Evolutionary conservation across 2,113 vertebrate species (phyloP), one percentile per base, ranked within the genome.

Genomic region (Polyodon spathula): DNA sequence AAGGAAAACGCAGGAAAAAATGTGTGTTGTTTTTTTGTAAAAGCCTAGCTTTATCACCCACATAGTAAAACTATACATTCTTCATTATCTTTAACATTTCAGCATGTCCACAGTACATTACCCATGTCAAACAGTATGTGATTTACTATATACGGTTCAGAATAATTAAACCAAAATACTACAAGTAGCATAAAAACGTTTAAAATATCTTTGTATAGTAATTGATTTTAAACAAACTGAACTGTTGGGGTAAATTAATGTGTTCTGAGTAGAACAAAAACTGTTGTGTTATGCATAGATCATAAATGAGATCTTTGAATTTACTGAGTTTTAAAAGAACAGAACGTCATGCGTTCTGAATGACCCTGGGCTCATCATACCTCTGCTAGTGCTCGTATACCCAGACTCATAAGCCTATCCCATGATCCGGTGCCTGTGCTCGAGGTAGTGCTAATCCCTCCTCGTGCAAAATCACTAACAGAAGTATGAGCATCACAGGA

Each of bases 401-500:
- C 44, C 60, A 5, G 37, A 46, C 66, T 76, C 71, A 73, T 73
- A 71, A 70, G 69, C 73, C 54, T 66, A 68, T 87, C 84, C 86
- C 83, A 86, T 84, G 85, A 66, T 71, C 53, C 63, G 37, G 17
- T 14, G 40, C 64, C 61, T 66, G 43, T 72, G 73, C 82, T 86
- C 74, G 79, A 76, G 82, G 57, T 76, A 63, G 61, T 60, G 79
- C 74, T 84, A 81, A 86, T 79, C 76, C 64, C 68, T 40, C 44
- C 54, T 64, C 63, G n/a, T 63, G 71, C 68, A 73, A 68, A 48
- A 48, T 38, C 69, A 68, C 59, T 42, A 50, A 67, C 63, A 67
- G 66, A 66, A 66, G 74, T 78, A 81, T 81, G 78, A 74, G 54
- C 74, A 56, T 84, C 84, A 83, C 71, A 82, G 75, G 83, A 75